These are phyloP conservation scores for Conistra vaccinii DNA, from an alignment of 2,888 invertebrate genomes.

Conservation along the genomic window DNA sequence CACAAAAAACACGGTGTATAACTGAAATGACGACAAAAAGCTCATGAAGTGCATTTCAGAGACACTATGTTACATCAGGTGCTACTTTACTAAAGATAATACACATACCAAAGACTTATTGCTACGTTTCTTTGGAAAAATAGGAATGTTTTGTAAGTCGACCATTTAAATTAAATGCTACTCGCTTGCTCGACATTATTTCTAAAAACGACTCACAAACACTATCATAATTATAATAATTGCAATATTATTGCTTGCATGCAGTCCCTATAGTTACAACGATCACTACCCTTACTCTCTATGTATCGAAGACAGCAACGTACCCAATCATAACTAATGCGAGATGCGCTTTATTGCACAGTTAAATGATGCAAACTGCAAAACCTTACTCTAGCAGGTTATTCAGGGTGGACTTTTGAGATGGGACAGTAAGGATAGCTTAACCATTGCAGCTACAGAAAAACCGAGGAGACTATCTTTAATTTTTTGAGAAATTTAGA, in stretches of 20 bases:
- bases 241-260: constrained; percentile 59
- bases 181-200: constrained; percentile 14
- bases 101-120: constrained; percentile 50
- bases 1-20: background rate
- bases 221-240: constrained; percentile 43
- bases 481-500: no score
- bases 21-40: constrained; percentile 14
- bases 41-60: constrained; percentile 16
- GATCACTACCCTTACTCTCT: constrained; percentile 23
- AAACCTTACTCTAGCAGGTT: background rate
- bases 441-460: no score
- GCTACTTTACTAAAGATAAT: constrained; percentile 17
- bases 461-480: no score
- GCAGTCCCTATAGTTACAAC: constrained; percentile 40
- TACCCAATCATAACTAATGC: background rate
- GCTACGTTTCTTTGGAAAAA: constrained; percentile 66
- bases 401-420: no score
- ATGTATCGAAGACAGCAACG: constrained; percentile 11
- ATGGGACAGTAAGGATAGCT: no score
- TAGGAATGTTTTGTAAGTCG: constrained; percentile 63
- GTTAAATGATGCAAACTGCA: background rate
- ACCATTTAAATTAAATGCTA: constrained; percentile 39
- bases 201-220: constrained; percentile 49
- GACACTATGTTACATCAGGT: constrained; percentile 20
- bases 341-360: background rate